These are phyloP conservation scores for Gorsachius goisagi DNA, from an alignment of 2,113 vertebrate species.

Conservation along the genomic window DNA sequence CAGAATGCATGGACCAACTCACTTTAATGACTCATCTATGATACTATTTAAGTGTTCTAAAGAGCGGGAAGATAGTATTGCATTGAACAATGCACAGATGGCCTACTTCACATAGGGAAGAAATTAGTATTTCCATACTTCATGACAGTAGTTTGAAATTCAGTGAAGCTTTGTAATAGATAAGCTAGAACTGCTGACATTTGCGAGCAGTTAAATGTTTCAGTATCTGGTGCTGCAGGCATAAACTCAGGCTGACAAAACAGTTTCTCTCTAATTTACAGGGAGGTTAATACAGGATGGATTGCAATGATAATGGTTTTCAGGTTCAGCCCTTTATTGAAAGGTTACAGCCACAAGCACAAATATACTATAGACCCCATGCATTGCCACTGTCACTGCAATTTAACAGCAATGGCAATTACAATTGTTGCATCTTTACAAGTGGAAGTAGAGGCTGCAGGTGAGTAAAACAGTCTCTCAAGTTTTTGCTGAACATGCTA, in stretches of 20 bases:
- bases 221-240: background rate
- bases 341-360: background rate
- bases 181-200: constrained; percentile 23
- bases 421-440: background rate
- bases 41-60: background rate
- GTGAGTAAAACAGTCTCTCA: background rate
- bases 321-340: background rate
- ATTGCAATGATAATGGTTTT: background rate
- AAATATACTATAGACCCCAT: background rate
- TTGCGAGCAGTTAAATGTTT: background rate
- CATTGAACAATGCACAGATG: background rate
- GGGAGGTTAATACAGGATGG: background rate
- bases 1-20: background rate
- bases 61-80: background rate
- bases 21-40: background rate
- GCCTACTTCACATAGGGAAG: background rate
- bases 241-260: background rate
- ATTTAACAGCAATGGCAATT: background rate
- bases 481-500: background rate
- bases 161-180: background rate
- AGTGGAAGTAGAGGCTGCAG: background rate
- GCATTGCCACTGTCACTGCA: background rate
- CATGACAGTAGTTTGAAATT: background rate
- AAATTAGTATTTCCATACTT: background rate
- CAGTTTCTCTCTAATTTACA: background rate